Base-by-base conservation (phyloP, 2,797 vertebrate genomes). In the Periparus ater region DNA sequence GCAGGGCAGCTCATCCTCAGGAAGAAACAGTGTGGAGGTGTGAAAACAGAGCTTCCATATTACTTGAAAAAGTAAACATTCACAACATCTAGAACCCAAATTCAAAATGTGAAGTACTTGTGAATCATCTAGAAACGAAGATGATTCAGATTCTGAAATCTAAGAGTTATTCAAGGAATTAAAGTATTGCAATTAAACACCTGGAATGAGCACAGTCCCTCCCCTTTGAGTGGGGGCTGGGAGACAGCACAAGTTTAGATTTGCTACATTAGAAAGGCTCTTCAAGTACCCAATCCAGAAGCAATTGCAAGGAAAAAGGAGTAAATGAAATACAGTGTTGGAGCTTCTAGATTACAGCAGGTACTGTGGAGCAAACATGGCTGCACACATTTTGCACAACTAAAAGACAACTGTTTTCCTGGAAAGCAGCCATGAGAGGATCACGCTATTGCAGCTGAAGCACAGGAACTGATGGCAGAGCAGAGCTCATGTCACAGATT, bases 301-400 rank as follows among this genome's bases (percentile, higher is more conserved):
- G 68, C 29, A 77, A 34, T 74, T 67, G 36, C 45, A 76, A 79
- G 17, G 32, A 72, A 27, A 34, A 77, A 32, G 27, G 72, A 81
- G 8, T 10, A 17, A 79, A 77, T 20, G 2, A 79, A 73, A 89
- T 8, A 58, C 6, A 53, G 9, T 2, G 4, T 27, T 58, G 58
- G 58, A 89, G 26, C 27, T 89, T 75, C 61, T 40, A 38, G 34
- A 71, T 48, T 57, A 60, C 6, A 81, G 53, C 21, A 54, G 75
- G 40, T 61, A 65, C 8, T 55, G 44, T 2, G 74, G 68, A 67
- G 9, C 2, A 4, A 61, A 62, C 54, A 25, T 0, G 0, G 40
- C 71, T 70, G 53, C 30, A n/a, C 0, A 1, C 11, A 82, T 63
- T 77, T 79, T 54, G 61, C 21, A 57, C 27, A 62, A 15, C 34